Base-by-base conservation (phyloP, 2,113 vertebrate genomes). In the Zosterops hypoxanthus region DNA sequence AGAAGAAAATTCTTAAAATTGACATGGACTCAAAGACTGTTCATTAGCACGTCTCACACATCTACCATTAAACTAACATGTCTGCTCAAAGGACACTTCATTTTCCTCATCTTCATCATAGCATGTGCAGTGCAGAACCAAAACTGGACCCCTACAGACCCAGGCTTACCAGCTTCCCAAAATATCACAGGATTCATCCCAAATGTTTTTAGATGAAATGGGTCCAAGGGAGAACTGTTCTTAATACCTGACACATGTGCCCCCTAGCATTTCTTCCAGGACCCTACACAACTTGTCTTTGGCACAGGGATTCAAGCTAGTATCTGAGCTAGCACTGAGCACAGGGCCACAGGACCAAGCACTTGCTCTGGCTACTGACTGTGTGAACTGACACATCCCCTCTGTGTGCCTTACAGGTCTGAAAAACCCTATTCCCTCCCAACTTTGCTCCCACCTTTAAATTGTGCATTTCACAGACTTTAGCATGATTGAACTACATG, bases 311-410 rank as follows among this genome's bases (percentile, higher is more conserved):
- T 72, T 52, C 33, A 86, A 56, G 25, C 9, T 3, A 3, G 4
- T 29, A 26, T 34, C 53, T 14, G 5, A 36, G 33, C 20, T 44
- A 23, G 34, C 3, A 8, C 31, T 47, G 23, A 69, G 63, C 59
- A 39, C 0, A 0, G 15, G 53, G 36, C 24, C 36, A 77, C 5
- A 23, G 24, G 14, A 77, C 5, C 39, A 39, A 71, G 29, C 26
- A 34, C 14, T 23, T 1, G 1, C 31, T 61, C 28, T 55, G 34
- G 34, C 17, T 75, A 15, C 8, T 24, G 42, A 21, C 4, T 20
- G 6, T 7, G 3, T 19, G 34, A 93, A 33, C 15, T 1, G 2
- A 36, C 34, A 39, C 4, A 23, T 26, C 11, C 24, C 34, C 3
- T 82, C 39, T 13, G 9, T 10, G n/a, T 55, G 21, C 11, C 25